Conservation (phyloP, 1,140 invertebrate genomes). For the Phenacoccus solenopsis region DNA sequence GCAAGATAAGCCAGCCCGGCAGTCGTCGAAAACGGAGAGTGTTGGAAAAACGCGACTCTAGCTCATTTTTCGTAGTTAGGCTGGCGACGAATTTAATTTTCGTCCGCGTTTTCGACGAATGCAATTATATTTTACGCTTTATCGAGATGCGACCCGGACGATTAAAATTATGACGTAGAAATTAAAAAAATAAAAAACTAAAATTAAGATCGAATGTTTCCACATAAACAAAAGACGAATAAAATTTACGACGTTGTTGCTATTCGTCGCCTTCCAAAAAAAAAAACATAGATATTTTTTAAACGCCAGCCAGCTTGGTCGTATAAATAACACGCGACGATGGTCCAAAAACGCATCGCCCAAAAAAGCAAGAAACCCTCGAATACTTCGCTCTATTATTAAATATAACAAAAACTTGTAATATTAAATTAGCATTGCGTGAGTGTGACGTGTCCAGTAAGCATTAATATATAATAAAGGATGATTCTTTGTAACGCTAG, state of each 20-base stretch:
- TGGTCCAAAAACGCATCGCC: too few relatives aligned
- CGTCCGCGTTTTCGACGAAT: not conserved
- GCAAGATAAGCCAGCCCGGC: not conserved
- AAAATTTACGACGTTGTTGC: too few relatives aligned
- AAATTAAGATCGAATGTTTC: too few relatives aligned
- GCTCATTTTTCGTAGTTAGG: not conserved
- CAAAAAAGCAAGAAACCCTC: too few relatives aligned
- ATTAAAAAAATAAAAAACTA: not conserved
- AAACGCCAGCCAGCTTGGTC: too few relatives aligned
- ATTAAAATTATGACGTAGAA: not conserved
- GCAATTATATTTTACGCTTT: not conserved
- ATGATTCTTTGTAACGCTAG: slow-evolving; percentile 7
- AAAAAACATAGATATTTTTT: too few relatives aligned
- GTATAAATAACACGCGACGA: too few relatives aligned
- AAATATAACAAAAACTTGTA: too few relatives aligned
- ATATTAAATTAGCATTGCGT: not conserved
- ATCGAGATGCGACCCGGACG: not conserved
- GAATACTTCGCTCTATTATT: too few relatives aligned
- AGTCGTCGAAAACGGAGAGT: not conserved
- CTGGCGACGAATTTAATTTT: not conserved
- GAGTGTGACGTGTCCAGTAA: not conserved
- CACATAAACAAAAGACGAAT: too few relatives aligned
- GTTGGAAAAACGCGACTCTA: not conserved
- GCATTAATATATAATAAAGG: slow-evolving; percentile 14
- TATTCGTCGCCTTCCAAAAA: too few relatives aligned